Base-by-base conservation (phyloP, 2,113 vertebrate species). In the Delphinapterus leucas region DNA sequence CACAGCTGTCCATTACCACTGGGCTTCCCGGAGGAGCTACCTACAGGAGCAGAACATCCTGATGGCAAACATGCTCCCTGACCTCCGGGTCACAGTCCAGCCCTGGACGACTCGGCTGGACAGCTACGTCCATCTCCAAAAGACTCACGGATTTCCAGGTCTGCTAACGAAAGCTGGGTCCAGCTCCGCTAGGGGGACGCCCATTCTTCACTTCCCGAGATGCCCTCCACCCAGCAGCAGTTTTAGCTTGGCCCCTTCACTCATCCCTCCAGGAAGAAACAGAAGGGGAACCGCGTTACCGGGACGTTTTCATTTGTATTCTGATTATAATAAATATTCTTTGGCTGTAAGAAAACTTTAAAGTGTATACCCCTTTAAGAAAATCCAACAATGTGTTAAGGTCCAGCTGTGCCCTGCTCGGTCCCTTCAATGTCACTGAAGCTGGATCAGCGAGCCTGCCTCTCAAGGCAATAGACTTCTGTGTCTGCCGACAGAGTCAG, bases 31-130 rank as follows among this genome's bases (percentile, higher is more conserved):
- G 58, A 10, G 36, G 8, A 41, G 23, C 0, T 8, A 15, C 41
- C 55, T 0, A 2, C 6, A 18, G 47, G 10, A 41, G 58, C 60
- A 10, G 28, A 65, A 21, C 0, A 1, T 21, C 60, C 14, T 8
- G 7, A 1, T 2, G 21, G 71, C 21, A 41, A 23, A 28, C 12
- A 20, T 4, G 38, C 38, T 13, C 21, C 2, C 76, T 13, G 63
- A 60, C 55, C 58, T 38, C 18, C 2, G 2, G 26, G 65, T 12
- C 88, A 33, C 33, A 71, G 4, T 20, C 25, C n/a, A 21, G 1
- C 44, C 47, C 67, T 15, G 55, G 31, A 5, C 1, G 2, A 28
- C 74, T 2, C 3, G 10, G 55, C 14, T 23, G 25, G 60, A n/a
- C 1, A 1, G 63, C 67, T n/a, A 0, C 9, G 4, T 11, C 38